phyloP scores from a whole-genome alignment of 64 coral and sea anemone species.

The Trachythela sp. region DNA sequence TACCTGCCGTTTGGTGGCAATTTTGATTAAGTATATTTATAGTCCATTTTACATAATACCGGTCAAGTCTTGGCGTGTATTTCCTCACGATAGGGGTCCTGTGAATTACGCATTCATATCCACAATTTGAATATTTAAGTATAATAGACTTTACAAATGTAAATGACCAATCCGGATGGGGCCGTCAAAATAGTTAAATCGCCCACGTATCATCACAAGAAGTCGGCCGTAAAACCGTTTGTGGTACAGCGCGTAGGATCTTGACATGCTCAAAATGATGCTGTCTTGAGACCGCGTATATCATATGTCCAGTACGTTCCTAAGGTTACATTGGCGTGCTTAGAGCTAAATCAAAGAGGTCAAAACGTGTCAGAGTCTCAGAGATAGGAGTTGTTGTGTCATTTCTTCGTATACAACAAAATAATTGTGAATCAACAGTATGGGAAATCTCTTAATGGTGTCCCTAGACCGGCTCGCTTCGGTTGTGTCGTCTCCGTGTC shows the following conservation, averaged over 20 bases:
- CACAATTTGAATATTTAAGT: neutral
- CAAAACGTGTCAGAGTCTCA: neutral
- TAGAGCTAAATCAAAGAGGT: neutral
- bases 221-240: neutral
- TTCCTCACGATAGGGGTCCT: neutral
- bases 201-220: neutral
- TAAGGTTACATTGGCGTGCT: neutral
- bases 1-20: too few relatives aligned
- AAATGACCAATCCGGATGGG: neutral
- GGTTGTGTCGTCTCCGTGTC: constrained; percentile 50
- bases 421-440: too few relatives aligned
- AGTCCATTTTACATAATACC: too few relatives aligned
- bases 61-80: too few relatives aligned
- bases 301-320: neutral
- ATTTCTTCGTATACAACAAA: neutral
- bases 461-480: neutral
- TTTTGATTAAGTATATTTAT: too few relatives aligned
- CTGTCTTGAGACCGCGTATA: neutral
- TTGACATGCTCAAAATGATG: neutral
- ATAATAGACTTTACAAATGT: neutral
- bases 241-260: neutral
- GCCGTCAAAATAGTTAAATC: neutral
- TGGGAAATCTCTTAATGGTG: neutral
- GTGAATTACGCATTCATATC: neutral
- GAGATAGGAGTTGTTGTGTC: neutral